A percentile compares a stretch with the other conserved stretches of the same genome.
Conservation (phyloP, 2,888 invertebrate genomes). For the Heliconius aoede region DNA sequence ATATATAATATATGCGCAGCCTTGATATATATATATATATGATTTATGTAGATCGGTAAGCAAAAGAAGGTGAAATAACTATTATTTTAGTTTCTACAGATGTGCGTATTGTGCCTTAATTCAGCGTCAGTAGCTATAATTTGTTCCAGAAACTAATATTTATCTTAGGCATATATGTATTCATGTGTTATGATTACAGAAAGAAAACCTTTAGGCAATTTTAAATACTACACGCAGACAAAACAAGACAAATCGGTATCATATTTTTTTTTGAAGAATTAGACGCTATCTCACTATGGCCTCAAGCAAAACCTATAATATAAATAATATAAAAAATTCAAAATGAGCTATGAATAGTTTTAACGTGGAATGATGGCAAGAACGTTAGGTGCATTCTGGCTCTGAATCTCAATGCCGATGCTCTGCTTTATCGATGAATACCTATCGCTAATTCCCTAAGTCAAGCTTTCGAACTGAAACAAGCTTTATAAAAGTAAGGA, state of each 20-base stretch:
- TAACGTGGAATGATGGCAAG: not conserved
- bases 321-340: not conserved
- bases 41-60: too few species aligned
- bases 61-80: too few species aligned
- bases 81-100: too few species aligned
- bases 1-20: too few species aligned
- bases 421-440: slow-evolving; percentile 1
- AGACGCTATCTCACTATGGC: too few species aligned
- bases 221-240: not conserved
- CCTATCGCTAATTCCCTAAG: slow-evolving; percentile 1
- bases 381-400: not conserved
- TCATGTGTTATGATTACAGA: not conserved
- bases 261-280: not conserved
- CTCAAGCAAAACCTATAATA: not conserved
- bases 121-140: slow-evolving; percentile 13
- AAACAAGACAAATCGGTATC: not conserved
- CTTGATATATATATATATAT: too few species aligned
- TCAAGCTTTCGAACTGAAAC: not conserved
- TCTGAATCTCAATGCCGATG: slow-evolving; percentile 18
- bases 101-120: not conserved
- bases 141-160: slow-evolving; percentile 33
- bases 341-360: not conserved
- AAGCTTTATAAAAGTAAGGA: not conserved
- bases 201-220: not conserved
- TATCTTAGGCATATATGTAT: slow-evolving; percentile 29